Evolutionary conservation across 2,113 vertebrate genomes (phyloP).

Genomic region (Callorhinus ursinus): DNA sequence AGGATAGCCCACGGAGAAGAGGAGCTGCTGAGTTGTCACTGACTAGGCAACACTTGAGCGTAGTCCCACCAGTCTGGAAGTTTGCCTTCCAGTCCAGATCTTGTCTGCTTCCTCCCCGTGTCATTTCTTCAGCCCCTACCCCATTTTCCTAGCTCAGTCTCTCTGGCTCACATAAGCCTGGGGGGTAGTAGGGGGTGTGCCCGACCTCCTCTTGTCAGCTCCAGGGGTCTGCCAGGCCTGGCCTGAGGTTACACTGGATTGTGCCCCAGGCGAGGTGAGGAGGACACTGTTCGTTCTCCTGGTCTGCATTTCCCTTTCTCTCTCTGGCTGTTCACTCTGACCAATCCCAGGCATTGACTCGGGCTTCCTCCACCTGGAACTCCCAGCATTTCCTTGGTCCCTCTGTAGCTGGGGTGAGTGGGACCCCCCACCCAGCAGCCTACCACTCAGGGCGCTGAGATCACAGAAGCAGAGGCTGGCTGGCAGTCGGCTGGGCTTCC

Average conservation of each 20-base stretch:
- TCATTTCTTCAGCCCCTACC: too few relatives aligned
- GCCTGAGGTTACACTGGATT: neutral
- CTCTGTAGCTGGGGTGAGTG: neutral
- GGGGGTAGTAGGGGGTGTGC: fast-evolving
- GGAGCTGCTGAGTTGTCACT: neutral
- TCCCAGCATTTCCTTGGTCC: neutral
- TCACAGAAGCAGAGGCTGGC: neutral
- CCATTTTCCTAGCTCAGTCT: neutral
- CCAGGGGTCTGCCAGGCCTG: neutral
- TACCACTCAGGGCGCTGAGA: neutral
- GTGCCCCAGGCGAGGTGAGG: neutral
- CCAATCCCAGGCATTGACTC: neutral
- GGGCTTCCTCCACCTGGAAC: neutral
- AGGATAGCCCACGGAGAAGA: neutral
- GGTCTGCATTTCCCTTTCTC: neutral
- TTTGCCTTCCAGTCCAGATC: neutral
- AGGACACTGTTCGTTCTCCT: fast-evolving
- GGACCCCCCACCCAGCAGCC: neutral
- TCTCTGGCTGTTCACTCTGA: neutral
- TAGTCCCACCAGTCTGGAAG: neutral
- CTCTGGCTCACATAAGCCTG: neutral
- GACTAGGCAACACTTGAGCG: neutral
- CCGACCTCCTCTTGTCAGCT: neutral
- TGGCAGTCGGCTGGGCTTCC: neutral
- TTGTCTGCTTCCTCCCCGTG: neutral